These are phyloP conservation scores for Mesorhabditis sp. DNA, from an alignment of 2,888 invertebrate genomes.

Conservation along the genomic window DNA sequence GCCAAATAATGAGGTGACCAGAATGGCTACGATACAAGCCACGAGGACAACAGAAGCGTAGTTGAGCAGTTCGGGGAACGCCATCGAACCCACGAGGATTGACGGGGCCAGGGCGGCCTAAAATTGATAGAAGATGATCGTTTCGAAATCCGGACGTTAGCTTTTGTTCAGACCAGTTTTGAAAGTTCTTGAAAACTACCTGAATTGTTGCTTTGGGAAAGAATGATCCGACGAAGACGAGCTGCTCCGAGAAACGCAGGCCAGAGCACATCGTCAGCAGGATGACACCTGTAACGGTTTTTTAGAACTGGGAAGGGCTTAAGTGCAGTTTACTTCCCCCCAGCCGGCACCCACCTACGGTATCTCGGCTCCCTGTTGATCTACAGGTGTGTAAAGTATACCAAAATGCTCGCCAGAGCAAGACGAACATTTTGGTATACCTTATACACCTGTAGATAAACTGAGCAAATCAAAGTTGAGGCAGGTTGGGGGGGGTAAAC, in stretches of 20 bases:
- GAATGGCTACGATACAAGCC: slow-evolving; percentile 27
- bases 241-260: slow-evolving; percentile 8
- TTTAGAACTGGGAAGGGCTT: slow-evolving; percentile 20
- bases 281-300: slow-evolving; percentile 25
- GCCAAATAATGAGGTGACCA: slow-evolving; percentile 34
- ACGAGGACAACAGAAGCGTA: slow-evolving; percentile 12
- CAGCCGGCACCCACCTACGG: no score
- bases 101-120: slow-evolving; percentile 1
- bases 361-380: no score
- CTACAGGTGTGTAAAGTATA: no score
- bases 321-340: no score
- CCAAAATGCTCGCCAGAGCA: no score
- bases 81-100: background rate
- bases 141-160: no score
- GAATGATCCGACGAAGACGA: slow-evolving; percentile 33
- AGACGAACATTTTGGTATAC: no score
- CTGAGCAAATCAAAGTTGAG: no score
- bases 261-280: slow-evolving; percentile 16
- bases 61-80: background rate
- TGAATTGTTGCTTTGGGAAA: slow-evolving; percentile 40
- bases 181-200: slow-evolving; percentile 18
- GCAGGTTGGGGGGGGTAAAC: no score
- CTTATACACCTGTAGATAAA: no score
- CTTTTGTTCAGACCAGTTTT: background rate
- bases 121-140: no score